Percentiles rank a stretch among this genome's conserved stretches.
phyloP scores from a whole-genome alignment of 2,888 invertebrate species.

The Parnassius glacialis region DNA sequence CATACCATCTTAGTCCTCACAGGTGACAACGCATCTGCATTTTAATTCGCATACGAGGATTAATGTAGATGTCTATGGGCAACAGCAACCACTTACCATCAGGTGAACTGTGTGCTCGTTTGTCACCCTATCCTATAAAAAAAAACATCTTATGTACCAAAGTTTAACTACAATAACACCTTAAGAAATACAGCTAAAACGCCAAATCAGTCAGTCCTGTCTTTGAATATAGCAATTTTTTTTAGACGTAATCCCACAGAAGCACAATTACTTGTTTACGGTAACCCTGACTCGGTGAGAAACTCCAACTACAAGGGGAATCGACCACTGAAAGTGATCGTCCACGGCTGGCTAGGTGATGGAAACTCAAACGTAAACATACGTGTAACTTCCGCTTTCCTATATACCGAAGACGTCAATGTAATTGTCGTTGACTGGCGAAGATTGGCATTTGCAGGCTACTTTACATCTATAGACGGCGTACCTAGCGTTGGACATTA shows the following conservation, averaged over 20 bases:
- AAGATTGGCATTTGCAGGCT: constrained; percentile 41
- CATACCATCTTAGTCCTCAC: no score
- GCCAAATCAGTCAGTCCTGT: no score
- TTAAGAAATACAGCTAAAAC: no score
- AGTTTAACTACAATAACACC: no score
- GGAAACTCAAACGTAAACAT: constrained; percentile 49
- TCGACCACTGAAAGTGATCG: constrained; percentile 49
- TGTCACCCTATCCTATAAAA: no score
- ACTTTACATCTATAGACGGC: constrained; percentile 50
- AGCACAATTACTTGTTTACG: constrained; percentile 49
- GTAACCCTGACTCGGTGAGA: constrained; percentile 48
- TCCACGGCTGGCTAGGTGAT: constrained; percentile 62
- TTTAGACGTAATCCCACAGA: constrained; percentile 48
- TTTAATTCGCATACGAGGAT: no score
- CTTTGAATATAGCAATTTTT: constrained; percentile 3
- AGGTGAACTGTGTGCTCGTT: no score
- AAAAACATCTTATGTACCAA: no score
- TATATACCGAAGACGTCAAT: constrained; percentile 53
- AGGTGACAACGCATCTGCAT: no score
- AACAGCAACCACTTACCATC: no score
- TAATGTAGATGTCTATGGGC: no score
- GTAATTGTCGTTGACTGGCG: constrained; percentile 70
- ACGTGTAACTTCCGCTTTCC: constrained; percentile 47
- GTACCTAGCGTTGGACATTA: constrained; percentile 56
- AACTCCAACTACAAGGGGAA: constrained; percentile 48